These are phyloP conservation scores for Perccottus glenii DNA, from an alignment of 2,113 vertebrate species.

Conservation along the genomic window DNA sequence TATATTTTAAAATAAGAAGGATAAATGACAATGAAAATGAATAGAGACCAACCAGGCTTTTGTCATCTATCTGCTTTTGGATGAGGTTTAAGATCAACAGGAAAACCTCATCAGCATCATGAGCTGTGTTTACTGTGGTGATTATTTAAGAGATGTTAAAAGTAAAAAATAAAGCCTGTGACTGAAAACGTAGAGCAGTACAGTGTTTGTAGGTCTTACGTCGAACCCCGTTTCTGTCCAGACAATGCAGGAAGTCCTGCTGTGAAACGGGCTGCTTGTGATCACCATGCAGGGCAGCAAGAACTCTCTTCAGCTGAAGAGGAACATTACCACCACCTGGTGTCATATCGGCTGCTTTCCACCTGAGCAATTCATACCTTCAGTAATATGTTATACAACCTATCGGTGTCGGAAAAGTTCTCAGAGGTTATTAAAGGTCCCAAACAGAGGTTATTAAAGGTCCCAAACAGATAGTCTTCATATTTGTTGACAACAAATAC, in stretches of 20 bases:
- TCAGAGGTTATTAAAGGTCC: too few species aligned
- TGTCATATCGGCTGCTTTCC: constrained; percentile 27
- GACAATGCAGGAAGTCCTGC: constrained; percentile 58
- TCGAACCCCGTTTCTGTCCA: constrained; percentile 64
- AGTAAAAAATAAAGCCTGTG: not conserved
- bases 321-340: constrained; percentile 36
- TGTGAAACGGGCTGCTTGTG: constrained; percentile 38
- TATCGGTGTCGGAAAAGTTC: too few species aligned
- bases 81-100: constrained; percentile 69
- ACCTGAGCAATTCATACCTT: constrained; percentile 43
- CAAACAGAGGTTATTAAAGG: too few species aligned
- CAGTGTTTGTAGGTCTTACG: constrained; percentile 44
- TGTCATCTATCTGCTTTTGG: constrained; percentile 67
- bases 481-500: too few species aligned
- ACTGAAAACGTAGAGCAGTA: not conserved
- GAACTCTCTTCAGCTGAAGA: constrained; percentile 57
- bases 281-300: constrained; percentile 58
- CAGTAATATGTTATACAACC: not conserved
- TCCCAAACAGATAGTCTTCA: too few species aligned
- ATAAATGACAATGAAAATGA: not conserved
- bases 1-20: not conserved
- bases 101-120: constrained; percentile 79
- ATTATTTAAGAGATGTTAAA: not conserved
- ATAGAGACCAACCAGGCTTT: constrained; percentile 52
- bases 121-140: constrained; percentile 61